phyloP scores from a whole-genome alignment of 2,888 invertebrate genomes.

The Heliconius ethilla region DNA sequence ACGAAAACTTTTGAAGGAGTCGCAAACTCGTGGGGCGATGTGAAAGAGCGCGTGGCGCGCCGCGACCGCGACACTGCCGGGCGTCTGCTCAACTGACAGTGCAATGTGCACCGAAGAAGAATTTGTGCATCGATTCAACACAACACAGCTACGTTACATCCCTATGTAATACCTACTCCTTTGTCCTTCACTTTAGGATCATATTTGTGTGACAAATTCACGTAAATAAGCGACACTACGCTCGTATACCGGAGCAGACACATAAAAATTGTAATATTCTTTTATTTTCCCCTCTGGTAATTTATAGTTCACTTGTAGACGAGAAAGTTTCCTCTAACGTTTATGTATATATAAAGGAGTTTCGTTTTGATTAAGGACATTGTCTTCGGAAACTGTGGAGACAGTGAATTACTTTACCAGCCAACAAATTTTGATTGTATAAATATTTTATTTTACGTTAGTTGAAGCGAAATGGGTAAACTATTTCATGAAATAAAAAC shows the following conservation, averaged over 20 bases:
- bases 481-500: background rate
- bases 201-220: constrained; percentile 32
- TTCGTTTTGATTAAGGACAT: constrained; percentile 12
- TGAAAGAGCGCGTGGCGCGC: constrained; percentile 47
- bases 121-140: constrained; percentile 44
- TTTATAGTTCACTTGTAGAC: constrained; percentile 42
- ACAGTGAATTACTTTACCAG: background rate
- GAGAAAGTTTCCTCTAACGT: constrained; percentile 28
- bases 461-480: background rate
- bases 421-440: background rate
- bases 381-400: background rate
- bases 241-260: constrained; percentile 46
- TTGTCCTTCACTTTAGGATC: constrained; percentile 35
- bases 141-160: constrained; percentile 31
- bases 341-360: constrained; percentile 5
- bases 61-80: constrained; percentile 43
- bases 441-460: background rate
- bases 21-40: constrained; percentile 36
- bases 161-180: constrained; percentile 31
- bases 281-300: constrained; percentile 42
- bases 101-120: constrained; percentile 43
- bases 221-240: constrained; percentile 33
- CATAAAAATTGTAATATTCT: constrained; percentile 48
- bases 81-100: constrained; percentile 48
- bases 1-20: constrained; percentile 40